Conservation (phyloP, 1,140 invertebrate genomes). For the Leptopilina clavipes region DNA sequence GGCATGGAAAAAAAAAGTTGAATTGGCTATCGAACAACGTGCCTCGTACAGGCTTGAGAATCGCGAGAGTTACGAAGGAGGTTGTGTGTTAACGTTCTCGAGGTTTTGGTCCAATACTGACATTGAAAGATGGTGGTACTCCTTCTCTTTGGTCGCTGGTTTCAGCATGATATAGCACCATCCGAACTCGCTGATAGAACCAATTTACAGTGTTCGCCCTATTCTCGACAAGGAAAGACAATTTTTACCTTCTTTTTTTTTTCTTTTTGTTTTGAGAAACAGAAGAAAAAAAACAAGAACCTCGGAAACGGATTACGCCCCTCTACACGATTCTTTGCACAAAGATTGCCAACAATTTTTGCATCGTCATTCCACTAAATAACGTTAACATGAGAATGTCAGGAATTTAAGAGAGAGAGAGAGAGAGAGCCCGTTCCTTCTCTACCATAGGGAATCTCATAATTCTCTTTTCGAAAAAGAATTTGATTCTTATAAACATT, state of each 20-base stretch:
- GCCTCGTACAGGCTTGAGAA: slow-evolving; percentile 44
- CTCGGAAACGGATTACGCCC: too few relatives aligned
- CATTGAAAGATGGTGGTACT: slow-evolving; percentile 68
- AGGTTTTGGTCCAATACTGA: slow-evolving; percentile 61
- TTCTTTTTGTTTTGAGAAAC: too few relatives aligned
- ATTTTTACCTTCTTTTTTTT: background rate
- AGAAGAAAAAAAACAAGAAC: background rate
- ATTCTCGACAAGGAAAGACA: slow-evolving; percentile 21
- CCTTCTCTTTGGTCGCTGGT: slow-evolving; percentile 64
- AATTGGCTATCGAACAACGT: slow-evolving; percentile 61
- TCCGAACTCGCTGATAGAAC: slow-evolving; percentile 72
- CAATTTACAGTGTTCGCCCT: slow-evolving; percentile 64
- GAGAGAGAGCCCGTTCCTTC: background rate
- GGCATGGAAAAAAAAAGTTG: slow-evolving; percentile 54
- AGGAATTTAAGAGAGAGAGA: background rate
- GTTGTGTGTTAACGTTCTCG: slow-evolving; percentile 42
- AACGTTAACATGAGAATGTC: slow-evolving; percentile 18
- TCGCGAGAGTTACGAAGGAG: slow-evolving; percentile 42
- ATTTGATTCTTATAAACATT: background rate
- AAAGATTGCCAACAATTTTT: slow-evolving; percentile 28
- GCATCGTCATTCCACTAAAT: slow-evolving; percentile 16
- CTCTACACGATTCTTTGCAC: background rate
- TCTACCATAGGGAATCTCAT: background rate
- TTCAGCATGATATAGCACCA: slow-evolving; percentile 73
- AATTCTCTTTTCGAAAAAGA: background rate